Base-by-base conservation (phyloP, 2,888 invertebrate species). In the Caenorhabditis macrosperma region DNA sequence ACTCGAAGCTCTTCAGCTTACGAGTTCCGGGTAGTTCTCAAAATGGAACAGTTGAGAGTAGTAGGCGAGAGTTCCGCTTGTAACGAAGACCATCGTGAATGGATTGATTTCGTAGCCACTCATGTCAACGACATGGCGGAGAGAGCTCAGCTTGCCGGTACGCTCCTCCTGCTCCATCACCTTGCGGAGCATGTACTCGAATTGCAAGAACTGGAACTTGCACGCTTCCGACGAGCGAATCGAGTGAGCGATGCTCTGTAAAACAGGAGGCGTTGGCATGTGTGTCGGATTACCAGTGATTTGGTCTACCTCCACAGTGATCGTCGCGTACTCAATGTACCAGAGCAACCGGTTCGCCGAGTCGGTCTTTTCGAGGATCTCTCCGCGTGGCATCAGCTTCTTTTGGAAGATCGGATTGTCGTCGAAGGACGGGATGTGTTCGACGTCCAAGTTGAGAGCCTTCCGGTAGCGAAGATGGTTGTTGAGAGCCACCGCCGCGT, bases 11-110 rank as follows among this genome's bases (percentile, higher is more conserved):
- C 10, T 22, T 41, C 5, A 9, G 26, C 83, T 82, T 35, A 89
- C 89, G 61, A 90, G 79, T 63, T 90, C 89, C 2, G 90, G 90
- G 59, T 89, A 90, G 81, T 90, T 89, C 52, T 90, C 90, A 72
- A 89, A 90, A 63, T 90, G 90, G 78, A 90, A 87, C 9, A 90
- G 79, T 41, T 90, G 87, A 10, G 89, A 86, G 69, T 90, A 90
- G 80, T 90, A 90, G 28, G 88, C 87, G 24, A 90, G 77, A 0
- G 88, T 86, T 55, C 90, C 90, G 69, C 85, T 87, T 57, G 82
- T 83, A 9, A 90, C 88, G 68, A 90, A 90, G 9, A 90, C 78
- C 89, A 90, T 88, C 1, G 89, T 88, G 80, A 89, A 89, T 22
- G 90, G 90, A 74, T 89, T 89, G 61, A 90, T 88, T 44, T 88